These are phyloP conservation scores for Hypselothyrea guttata DNA, from an alignment of 2,888 invertebrate species.

Conservation along the genomic window DNA sequence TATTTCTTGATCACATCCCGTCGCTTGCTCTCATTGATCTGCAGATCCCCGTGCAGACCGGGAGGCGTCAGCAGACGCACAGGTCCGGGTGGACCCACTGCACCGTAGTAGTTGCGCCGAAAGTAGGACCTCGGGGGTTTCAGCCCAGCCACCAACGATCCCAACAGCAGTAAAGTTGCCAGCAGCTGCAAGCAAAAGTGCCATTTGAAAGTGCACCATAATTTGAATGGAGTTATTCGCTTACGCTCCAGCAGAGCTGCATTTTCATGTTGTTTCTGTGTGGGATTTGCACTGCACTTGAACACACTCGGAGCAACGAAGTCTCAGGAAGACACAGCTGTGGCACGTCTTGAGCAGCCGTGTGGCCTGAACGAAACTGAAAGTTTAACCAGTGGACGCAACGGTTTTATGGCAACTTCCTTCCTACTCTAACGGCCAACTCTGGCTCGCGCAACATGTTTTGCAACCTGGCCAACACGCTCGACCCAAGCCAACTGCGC, in stretches of 20 bases:
- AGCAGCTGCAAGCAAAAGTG: constrained; percentile 50
- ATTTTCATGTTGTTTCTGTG: constrained; percentile 32
- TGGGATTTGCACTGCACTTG: constrained; percentile 16
- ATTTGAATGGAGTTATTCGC: constrained; percentile 15
- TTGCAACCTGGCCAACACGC: constrained; percentile 64
- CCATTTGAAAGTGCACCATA: constrained; percentile 1
- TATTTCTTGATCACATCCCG: constrained; percentile 62
- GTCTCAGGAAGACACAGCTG: constrained; percentile 11
- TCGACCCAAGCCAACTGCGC: constrained; percentile 10
- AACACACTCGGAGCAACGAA: background rate
- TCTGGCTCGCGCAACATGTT: constrained; percentile 61
- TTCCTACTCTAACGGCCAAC: constrained; percentile 37
- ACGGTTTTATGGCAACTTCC: constrained; percentile 81
- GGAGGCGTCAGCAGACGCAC: constrained; percentile 48
- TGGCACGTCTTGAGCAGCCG: constrained; percentile 53
- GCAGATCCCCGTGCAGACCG: constrained; percentile 62
- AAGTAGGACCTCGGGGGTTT: constrained; percentile 52
- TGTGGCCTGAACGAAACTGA: constrained; percentile 80
- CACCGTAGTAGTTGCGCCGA: constrained; percentile 65
- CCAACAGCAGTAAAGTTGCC: constrained; percentile 48
- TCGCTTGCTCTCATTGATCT: constrained; percentile 73
- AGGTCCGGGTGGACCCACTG: constrained; percentile 62
- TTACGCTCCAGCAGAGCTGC: constrained; percentile 65
- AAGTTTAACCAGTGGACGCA: constrained; percentile 77
- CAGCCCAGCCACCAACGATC: constrained; percentile 32